Base-by-base conservation (phyloP, 1,140 invertebrate species). In the Philotrypesis tridentata region DNA sequence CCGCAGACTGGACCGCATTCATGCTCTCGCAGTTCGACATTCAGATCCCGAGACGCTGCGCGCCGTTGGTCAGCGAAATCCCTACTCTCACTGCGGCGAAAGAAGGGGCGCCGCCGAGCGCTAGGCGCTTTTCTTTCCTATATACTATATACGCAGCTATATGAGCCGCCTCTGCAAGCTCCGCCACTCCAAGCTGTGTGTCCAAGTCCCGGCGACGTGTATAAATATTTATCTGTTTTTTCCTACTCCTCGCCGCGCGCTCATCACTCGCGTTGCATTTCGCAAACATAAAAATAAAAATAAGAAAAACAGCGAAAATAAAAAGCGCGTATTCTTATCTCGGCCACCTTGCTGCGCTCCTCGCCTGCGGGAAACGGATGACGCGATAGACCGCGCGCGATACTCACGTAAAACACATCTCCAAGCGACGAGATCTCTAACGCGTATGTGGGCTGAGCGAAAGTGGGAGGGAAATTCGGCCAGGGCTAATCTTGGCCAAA, bases 401-500 rank as follows among this genome's bases (percentile, higher is more conserved):
- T n/a, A n/a, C n/a, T n/a, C n/a, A n/a, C n/a, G n/a, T n/a, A n/a
- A n/a, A n/a, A n/a, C n/a, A n/a, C n/a, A n/a, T n/a, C n/a, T n/a
- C n/a, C n/a, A n/a, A n/a, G n/a, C n/a, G n/a, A n/a, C n/a, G n/a
- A n/a, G n/a, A n/a, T n/a, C n/a, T n/a, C n/a, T n/a, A n/a, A 68
- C 27, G 2, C 27, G 31, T 17, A 68, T 37, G 21, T 14, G 27
- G 31, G 27, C 5, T 4, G 27, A 14, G 67, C 72, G 81, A 82
- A 79, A 63, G 85, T 85, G 86, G 87, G 87, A 72, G 68, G 89
- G 88, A 88, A 90, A 90, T 89, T 89, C 89, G 89, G 90, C 88
- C 86, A 89, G 86, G 86, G 88, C 89, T 92, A 92, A 89, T 91
- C 91, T 92, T 91, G 91, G 87, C 86, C 89, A 86, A 84, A 89